phyloP scores from a whole-genome alignment of 2,888 invertebrate species.

The Apamea crenata region DNA sequence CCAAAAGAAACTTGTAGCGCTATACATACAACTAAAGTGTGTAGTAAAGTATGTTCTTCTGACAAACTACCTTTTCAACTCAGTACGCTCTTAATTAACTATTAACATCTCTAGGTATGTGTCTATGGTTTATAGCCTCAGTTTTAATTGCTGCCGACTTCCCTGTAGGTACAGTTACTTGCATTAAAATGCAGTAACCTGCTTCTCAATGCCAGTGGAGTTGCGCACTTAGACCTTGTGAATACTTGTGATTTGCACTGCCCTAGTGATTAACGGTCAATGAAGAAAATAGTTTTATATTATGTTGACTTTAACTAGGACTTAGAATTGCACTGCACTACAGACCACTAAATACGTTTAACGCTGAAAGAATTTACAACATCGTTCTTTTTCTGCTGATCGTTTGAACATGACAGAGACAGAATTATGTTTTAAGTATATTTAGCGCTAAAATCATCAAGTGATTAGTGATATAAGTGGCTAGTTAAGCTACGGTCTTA shows the following conservation, averaged over 20 bases:
- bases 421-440: background rate
- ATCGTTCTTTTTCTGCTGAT: background rate
- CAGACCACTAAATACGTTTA: background rate
- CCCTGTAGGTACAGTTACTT: constrained; percentile 38
- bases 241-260: constrained; percentile 13
- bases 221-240: constrained; percentile 22
- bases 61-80: constrained; percentile 8
- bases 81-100: constrained; percentile 2
- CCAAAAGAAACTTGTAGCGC: background rate
- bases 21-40: background rate
- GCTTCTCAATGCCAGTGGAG: constrained; percentile 36
- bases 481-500: background rate
- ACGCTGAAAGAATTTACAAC: background rate
- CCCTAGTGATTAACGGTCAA: background rate
- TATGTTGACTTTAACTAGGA: background rate
- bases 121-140: constrained; percentile 36
- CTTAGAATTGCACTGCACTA: no score
- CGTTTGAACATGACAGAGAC: background rate
- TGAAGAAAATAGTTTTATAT: background rate
- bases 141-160: constrained; percentile 48
- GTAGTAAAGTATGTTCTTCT: background rate
- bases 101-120: constrained; percentile 21
- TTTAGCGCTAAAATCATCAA: background rate
- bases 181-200: constrained; percentile 47
- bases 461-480: background rate